These are phyloP conservation scores for Mesocentrotus franciscanus DNA, from an alignment of 53 echinoderm and acorn worm species.

Conservation along the genomic window DNA sequence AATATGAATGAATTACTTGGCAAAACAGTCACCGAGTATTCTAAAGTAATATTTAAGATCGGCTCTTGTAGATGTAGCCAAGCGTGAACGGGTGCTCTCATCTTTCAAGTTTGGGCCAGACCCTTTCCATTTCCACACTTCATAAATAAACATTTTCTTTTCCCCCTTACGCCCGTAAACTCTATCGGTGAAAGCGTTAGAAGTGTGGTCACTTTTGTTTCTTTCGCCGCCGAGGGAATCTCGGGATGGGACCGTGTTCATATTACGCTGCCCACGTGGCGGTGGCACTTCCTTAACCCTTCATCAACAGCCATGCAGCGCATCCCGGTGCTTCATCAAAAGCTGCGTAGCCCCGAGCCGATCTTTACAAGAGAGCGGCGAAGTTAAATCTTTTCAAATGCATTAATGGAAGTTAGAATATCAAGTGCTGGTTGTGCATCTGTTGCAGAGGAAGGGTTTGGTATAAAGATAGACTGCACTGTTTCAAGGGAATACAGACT, in stretches of 20 bases:
- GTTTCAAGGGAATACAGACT: background rate
- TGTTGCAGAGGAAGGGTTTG: background rate
- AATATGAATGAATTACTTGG: constrained; percentile 36
- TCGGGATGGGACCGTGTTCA: constrained; percentile 14
- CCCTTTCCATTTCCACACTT: constrained; percentile 21
- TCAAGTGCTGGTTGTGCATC: background rate
- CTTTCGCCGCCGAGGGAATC: background rate
- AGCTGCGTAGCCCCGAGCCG: background rate
- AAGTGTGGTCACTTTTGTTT: constrained; percentile 39
- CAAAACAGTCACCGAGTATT: constrained; percentile 1
- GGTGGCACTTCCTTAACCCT: background rate
- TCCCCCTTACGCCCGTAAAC: background rate
- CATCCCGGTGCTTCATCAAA: background rate
- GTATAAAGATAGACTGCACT: background rate
- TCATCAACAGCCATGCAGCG: background rate
- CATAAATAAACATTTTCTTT: constrained; percentile 59
- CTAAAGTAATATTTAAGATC: background rate
- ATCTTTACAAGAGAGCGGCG: constrained; percentile 22
- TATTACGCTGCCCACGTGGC: background rate
- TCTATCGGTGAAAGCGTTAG: background rate
- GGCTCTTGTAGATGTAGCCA: background rate
- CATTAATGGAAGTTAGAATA: constrained; percentile 34
- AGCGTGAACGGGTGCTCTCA: background rate
- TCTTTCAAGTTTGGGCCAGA: constrained; percentile 15
- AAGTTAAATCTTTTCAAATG: constrained; percentile 37